Base-by-base conservation (phyloP, 2,888 invertebrate genomes). In the Marronus borbonicus region DNA sequence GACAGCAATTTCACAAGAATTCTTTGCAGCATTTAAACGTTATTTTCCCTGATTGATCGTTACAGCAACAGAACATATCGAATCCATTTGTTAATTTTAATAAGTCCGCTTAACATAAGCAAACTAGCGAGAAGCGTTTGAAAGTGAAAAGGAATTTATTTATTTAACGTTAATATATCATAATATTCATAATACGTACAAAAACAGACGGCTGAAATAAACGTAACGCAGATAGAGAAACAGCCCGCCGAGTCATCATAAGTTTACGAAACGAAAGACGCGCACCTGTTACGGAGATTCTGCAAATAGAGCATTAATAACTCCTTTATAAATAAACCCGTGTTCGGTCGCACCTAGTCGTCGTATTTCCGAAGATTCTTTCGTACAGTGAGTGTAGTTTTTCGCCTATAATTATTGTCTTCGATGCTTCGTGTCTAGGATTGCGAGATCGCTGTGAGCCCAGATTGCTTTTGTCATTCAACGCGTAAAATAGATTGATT, bases 251-350 rank as follows among this genome's bases (percentile, higher is more conserved):
- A 31, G 49, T 66, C 66, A 49, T 49, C 66, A 49, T 49, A 44
- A 66, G 44, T n/a, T 31, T 12, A 49, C 62, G 28, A 39, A 66
- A 20, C 44, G 64, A 64, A 17, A 64, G 4, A 36, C n/a, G 17
- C 17, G 20, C 66, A 66, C 66, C 66, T 66, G 49, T 44, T 44
- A 66, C 39, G 24, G 31, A 28, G 44, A 49, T 66, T 44, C 66
- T 66, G 66, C 44, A 66, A 66, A 44, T 66, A 66, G 44, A 44
- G 66, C 44, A 49, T 66, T 44, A 66, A 66, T 66, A 66, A 44
- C 66, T n/a, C 12, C n/a, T 66, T 66, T 66, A 66, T 66, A 66
- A 39, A 44, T 66, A 66, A 66, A 66, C 49, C 44, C 49, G 66
- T 66, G 20, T 66, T 66, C 66, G 20, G 66, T 66, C 66, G 66